phyloP scores from a whole-genome alignment of 2,113 vertebrate species.

The Gnathonemus longibarbis region DNA sequence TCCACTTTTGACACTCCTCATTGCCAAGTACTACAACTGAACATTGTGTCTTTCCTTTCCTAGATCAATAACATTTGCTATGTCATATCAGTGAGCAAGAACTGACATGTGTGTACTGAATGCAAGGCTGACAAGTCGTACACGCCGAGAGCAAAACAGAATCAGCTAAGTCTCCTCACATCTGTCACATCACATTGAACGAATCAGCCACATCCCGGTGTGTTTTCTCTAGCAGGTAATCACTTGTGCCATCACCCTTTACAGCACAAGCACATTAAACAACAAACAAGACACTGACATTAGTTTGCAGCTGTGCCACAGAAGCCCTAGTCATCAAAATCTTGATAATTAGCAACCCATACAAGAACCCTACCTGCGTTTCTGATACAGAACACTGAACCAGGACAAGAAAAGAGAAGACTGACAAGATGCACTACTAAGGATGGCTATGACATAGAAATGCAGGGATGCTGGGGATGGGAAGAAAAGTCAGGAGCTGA shows the following conservation, averaged over 20 bases:
- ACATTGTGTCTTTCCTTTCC: neutral
- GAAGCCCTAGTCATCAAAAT: neutral
- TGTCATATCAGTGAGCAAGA: slow-evolving; percentile 23
- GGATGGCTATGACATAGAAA: neutral
- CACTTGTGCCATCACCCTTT: neutral
- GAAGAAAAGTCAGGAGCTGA: slow-evolving; percentile 9
- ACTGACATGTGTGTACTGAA: neutral
- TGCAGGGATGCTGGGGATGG: neutral
- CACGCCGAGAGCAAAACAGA: neutral
- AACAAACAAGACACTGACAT: neutral
- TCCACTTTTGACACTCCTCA: neutral
- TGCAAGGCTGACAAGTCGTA: neutral
- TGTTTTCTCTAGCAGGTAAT: neutral
- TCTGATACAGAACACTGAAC: slow-evolving; percentile 8
- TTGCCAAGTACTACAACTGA: neutral
- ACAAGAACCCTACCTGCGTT: neutral
- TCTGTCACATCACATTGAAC: neutral
- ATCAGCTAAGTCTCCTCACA: neutral
- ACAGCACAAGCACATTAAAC: neutral
- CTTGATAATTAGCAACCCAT: neutral
- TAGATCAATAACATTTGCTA: slow-evolving; percentile 36
- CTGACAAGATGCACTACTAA: neutral
- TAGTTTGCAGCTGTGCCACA: neutral
- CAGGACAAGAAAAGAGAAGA: neutral
- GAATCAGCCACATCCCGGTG: neutral